Percentiles rank a stretch among this genome's conserved stretches.
phyloP scores from a whole-genome alignment of 2,888 invertebrate genomes.

The Lymantria dispar region DNA sequence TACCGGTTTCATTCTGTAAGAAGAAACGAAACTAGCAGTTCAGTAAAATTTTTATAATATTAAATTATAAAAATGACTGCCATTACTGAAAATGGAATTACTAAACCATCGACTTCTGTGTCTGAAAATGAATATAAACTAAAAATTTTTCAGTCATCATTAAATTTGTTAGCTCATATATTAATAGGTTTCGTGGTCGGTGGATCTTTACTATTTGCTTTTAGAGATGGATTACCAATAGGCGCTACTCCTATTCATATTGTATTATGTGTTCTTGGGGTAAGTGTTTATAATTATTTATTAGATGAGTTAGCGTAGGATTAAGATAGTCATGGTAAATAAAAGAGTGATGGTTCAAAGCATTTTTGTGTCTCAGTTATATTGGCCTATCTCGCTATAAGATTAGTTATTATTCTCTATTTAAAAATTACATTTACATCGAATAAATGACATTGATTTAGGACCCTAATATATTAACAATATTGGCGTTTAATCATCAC shows the following conservation, averaged over 20 bases:
- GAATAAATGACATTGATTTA: no score
- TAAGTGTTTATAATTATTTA: constrained; percentile 36
- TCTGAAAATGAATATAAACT: constrained; percentile 32
- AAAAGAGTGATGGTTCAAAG: no score
- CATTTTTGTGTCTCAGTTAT: no score
- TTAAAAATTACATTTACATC: no score
- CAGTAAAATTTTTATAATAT: background rate
- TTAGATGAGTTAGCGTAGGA: no score
- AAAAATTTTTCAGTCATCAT: constrained; percentile 46
- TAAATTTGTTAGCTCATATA: constrained; percentile 53
- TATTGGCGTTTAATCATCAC: no score
- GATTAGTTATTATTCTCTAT: no score
- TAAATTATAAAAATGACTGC: background rate
- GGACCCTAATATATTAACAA: no score
- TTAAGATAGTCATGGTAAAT: no score
- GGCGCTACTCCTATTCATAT: constrained; percentile 50
- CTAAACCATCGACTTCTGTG: background rate
- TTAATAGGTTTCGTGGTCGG: constrained; percentile 59
- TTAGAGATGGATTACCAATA: constrained; percentile 46
- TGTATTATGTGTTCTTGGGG: constrained; percentile 63
- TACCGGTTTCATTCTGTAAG: constrained; percentile 12
- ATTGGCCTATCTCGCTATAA: no score
- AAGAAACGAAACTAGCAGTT: constrained; percentile 1
- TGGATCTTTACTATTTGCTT: constrained; percentile 41
- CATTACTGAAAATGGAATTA: background rate